Conservation (phyloP, 2,888 invertebrate genomes). For the Dexiosoma caninum region DNA sequence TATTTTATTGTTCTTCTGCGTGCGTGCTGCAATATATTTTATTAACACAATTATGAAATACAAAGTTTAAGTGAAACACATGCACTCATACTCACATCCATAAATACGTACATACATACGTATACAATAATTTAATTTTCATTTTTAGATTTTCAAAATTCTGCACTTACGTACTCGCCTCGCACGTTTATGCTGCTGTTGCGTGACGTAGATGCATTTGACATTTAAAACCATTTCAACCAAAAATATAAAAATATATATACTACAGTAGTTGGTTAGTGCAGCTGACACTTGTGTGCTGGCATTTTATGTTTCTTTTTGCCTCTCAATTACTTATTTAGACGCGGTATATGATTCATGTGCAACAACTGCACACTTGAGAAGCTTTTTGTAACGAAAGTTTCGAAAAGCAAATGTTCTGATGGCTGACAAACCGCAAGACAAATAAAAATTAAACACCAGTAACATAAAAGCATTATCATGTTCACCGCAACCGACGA, state of each 20-base stretch:
- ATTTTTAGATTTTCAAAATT: background rate
- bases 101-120: too few species aligned
- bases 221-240: slow-evolving; percentile 42
- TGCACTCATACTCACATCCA: too few species aligned
- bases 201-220: slow-evolving; percentile 44
- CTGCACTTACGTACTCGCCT: background rate
- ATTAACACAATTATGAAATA: background rate
- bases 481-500: slow-evolving; percentile 23
- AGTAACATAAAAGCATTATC: slow-evolving; percentile 16
- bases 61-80: background rate
- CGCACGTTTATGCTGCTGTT: background rate
- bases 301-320: background rate
- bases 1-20: background rate
- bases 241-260: slow-evolving; percentile 24
- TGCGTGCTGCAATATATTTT: background rate
- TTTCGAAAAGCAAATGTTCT: slow-evolving; percentile 9
- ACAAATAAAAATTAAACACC: background rate
- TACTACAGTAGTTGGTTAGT: slow-evolving; percentile 9
- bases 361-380: background rate
- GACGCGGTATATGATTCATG: background rate
- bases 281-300: slow-evolving; percentile 34
- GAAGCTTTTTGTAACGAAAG: background rate
- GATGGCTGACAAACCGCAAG: slow-evolving; percentile 8
- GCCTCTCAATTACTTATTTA: background rate
- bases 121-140: background rate